Evolutionary conservation across 2,888 invertebrate species (phyloP).

Genomic region (Eilema griseolum): DNA sequence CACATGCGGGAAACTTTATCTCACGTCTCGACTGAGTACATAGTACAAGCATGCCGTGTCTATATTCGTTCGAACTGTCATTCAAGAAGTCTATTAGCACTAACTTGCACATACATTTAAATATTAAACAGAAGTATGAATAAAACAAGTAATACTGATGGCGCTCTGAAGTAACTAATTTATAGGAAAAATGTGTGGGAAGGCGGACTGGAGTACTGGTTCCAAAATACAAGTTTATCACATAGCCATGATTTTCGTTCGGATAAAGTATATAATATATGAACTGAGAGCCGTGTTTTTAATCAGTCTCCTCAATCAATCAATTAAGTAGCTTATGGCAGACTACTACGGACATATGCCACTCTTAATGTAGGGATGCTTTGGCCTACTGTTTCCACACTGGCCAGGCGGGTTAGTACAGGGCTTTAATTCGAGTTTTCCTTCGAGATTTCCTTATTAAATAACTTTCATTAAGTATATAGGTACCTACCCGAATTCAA

Average conservation of each 20-base stretch:
- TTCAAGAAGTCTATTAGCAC: slow-evolving; percentile 19
- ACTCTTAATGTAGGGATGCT: too few relatives aligned
- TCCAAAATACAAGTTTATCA: background rate
- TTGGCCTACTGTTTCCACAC: too few relatives aligned
- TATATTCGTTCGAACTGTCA: slow-evolving; percentile 32
- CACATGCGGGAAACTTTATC: slow-evolving; percentile 35
- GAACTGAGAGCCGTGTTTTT: background rate
- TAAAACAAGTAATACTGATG: background rate
- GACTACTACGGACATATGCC: too few relatives aligned
- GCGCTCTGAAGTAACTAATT: too few relatives aligned
- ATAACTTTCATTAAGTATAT: background rate
- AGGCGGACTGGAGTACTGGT: background rate
- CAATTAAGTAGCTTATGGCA: too few relatives aligned
- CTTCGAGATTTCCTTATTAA: too few relatives aligned
- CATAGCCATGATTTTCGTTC: background rate
- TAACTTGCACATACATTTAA: background rate
- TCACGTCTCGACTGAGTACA: slow-evolving; percentile 38
- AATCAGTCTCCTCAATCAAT: background rate
- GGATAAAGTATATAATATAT: background rate
- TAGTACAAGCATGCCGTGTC: slow-evolving; percentile 32
- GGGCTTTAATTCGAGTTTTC: too few relatives aligned
- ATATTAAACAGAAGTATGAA: background rate
- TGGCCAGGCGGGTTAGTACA: too few relatives aligned
- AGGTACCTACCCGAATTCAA: background rate
- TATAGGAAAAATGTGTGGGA: background rate